phyloP scores from a whole-genome alignment of 2,113 vertebrate genomes.

The Oncorhynchus mykiss region DNA sequence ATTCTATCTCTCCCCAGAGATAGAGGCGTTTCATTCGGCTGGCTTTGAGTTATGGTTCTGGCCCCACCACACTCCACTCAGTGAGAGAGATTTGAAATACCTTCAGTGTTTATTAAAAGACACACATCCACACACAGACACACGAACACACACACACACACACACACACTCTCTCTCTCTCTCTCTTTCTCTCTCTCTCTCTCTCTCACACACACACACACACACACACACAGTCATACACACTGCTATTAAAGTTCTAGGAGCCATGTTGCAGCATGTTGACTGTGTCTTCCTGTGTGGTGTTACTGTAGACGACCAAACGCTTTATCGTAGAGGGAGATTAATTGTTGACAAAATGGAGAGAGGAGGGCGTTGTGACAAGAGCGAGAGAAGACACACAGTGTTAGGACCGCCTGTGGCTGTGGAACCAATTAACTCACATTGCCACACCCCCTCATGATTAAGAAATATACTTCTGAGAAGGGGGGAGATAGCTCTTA shows the following conservation, averaged over 20 bases:
- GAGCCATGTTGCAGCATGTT: constrained; percentile 29
- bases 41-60: neutral
- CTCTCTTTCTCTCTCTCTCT: no score
- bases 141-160: neutral
- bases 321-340: constrained; percentile 8
- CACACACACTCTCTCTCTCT: no score
- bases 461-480: neutral
- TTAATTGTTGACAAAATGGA: constrained; percentile 18
- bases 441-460: no score
- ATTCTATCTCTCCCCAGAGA: neutral
- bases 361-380: constrained; percentile 19
- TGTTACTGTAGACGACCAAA: neutral
- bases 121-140: no score
- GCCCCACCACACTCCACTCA: neutral
- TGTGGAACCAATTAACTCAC: neutral
- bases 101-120: neutral
- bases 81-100: constrained; percentile 8
- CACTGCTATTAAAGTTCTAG: constrained; percentile 7
- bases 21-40: neutral
- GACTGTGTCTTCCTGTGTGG: constrained; percentile 11
- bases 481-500: no score
- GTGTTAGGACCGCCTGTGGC: constrained; percentile 4
- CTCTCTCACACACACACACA: neutral
- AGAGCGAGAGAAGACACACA: constrained; percentile 14
- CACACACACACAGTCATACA: neutral